Evolutionary conservation across 2,888 invertebrate species (phyloP).

Genomic region (Gortyna flavago): DNA sequence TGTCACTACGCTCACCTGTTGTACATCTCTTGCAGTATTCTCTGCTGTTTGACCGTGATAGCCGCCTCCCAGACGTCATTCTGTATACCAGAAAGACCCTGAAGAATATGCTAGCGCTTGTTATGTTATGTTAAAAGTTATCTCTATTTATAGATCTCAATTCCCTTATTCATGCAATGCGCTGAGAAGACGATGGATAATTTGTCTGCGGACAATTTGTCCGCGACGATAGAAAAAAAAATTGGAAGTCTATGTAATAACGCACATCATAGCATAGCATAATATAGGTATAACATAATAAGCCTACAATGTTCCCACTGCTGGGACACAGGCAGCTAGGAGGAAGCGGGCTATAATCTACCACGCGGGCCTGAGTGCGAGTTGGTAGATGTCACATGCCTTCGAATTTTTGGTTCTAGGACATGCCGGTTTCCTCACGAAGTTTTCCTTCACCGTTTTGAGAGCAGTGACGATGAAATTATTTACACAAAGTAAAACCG

Average conservation of each 20-base stretch:
- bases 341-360: not conserved
- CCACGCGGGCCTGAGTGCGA: no score
- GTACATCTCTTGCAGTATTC: constrained; percentile 89
- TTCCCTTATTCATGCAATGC: not conserved
- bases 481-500: no score
- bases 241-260: not conserved
- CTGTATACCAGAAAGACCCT: constrained; percentile 83
- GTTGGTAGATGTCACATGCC: no score
- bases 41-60: constrained; percentile 91
- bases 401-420: no score
- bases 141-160: constrained; percentile 11
- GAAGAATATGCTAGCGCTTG: constrained; percentile 65
- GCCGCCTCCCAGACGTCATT: constrained; percentile 93
- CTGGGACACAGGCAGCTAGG: no score
- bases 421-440: no score
- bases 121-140: constrained; percentile 29
- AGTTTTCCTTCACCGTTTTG: no score
- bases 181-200: not conserved
- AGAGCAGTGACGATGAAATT: no score
- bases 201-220: not conserved
- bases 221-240: not conserved
- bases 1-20: constrained; percentile 78
- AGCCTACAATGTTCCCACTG: no score
- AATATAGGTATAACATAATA: no score
- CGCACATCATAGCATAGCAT: not conserved